These are phyloP conservation scores for Thalassoma bifasciatum DNA, from an alignment of 2,113 vertebrate genomes.

Conservation along the genomic window DNA sequence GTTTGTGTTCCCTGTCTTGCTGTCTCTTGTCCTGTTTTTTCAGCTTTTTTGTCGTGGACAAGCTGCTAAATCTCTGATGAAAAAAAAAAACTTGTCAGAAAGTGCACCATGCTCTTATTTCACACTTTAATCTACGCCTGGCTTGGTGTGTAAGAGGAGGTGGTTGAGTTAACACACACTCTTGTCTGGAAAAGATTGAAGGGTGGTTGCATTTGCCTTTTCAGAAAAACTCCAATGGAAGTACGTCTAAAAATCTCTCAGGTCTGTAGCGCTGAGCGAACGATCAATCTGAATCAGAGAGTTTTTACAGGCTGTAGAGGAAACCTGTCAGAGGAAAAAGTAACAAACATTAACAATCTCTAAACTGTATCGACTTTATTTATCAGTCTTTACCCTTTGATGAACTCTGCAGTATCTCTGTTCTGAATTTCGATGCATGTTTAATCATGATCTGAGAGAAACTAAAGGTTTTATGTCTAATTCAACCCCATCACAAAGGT, in stretches of 20 bases:
- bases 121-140: slow-evolving; percentile 10
- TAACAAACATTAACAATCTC: background rate
- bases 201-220: too few species aligned
- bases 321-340: background rate
- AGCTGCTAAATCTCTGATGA: background rate
- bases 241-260: background rate
- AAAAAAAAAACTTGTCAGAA: background rate
- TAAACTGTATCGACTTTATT: background rate
- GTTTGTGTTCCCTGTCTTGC: slow-evolving; percentile 5
- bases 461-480: background rate
- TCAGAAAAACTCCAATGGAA: background rate
- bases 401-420: background rate
- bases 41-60: background rate
- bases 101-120: background rate
- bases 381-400: background rate
- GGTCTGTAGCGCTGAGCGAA: background rate
- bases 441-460: slow-evolving; percentile 5
- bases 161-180: slow-evolving; percentile 1
- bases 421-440: background rate
- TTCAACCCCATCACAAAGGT: background rate
- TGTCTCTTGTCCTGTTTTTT: background rate
- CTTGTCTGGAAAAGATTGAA: too few species aligned
- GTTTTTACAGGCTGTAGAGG: background rate
- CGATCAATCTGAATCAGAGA: background rate
- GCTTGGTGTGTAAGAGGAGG: background rate